Percentiles rank a stretch among this genome's conserved stretches.
Conservation (phyloP, 2,797 vertebrate species). For the Gallinago stenura region DNA sequence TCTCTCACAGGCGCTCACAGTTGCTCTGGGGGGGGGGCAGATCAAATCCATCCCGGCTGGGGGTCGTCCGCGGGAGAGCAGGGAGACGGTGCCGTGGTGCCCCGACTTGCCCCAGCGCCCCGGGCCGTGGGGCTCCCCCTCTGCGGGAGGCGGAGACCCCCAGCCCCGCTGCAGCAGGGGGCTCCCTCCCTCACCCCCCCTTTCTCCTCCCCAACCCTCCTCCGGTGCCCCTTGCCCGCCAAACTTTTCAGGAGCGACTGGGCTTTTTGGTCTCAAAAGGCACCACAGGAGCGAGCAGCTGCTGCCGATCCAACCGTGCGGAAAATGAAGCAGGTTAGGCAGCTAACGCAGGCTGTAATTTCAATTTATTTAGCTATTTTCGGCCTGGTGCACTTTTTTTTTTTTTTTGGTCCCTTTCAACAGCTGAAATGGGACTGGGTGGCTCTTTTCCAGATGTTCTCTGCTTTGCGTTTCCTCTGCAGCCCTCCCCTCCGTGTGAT, state of each 20-base stretch:
- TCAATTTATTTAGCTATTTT: constrained; percentile 1
- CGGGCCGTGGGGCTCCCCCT: background rate
- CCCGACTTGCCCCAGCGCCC: background rate
- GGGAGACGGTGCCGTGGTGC: background rate
- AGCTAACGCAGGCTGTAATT: background rate
- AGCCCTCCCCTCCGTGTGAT: background rate
- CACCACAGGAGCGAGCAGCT: background rate
- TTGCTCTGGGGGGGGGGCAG: background rate
- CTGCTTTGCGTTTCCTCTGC: background rate
- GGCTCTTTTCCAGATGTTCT: background rate
- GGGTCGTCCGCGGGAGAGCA: background rate
- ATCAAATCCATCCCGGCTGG: background rate
- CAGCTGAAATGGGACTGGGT: background rate
- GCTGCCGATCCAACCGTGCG: background rate
- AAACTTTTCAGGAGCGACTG: background rate
- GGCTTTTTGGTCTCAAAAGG: background rate
- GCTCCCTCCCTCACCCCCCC: background rate
- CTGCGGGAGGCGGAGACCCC: background rate
- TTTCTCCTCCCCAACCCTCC: too few relatives aligned
- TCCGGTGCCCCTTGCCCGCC: background rate
- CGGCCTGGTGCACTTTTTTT: background rate
- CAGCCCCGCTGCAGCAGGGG: background rate
- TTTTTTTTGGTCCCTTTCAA: background rate
- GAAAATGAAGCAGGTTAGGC: constrained; percentile 28
- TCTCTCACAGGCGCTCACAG: background rate